phyloP scores from a whole-genome alignment of 1,140 invertebrate species.

The Antheraea mylitta region DNA sequence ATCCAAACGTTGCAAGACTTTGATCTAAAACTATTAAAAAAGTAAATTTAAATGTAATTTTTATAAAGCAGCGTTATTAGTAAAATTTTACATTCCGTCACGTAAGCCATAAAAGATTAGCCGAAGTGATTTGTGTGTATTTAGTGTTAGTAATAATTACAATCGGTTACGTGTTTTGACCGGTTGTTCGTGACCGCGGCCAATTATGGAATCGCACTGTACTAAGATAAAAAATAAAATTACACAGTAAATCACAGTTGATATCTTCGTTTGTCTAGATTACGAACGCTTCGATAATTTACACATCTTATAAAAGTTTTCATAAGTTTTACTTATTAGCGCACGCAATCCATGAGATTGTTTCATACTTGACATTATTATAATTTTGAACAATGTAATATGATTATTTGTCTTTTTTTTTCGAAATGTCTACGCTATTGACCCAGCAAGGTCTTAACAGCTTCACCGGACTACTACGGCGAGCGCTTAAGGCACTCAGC shows the following conservation, averaged over 20 bases:
- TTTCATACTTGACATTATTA: neutral
- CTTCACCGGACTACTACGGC: too few relatives aligned
- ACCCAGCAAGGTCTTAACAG: too few relatives aligned
- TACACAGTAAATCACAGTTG: neutral
- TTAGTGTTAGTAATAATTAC: slow-evolving; percentile 2
- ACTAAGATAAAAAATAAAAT: neutral
- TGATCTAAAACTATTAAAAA: too few relatives aligned
- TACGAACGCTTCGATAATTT: neutral
- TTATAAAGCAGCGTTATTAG: too few relatives aligned
- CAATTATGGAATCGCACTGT: neutral
- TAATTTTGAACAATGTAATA: too few relatives aligned
- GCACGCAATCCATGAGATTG: neutral
- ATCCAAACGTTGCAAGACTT: too few relatives aligned
- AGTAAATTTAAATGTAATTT: too few relatives aligned
- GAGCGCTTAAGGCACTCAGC: too few relatives aligned
- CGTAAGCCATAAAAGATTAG: neutral
- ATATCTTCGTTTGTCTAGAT: slow-evolving; percentile 2
- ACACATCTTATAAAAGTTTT: neutral
- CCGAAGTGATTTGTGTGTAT: neutral
- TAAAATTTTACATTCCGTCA: too few relatives aligned
- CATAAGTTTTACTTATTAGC: neutral
- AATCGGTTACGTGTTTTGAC: neutral
- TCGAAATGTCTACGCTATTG: too few relatives aligned
- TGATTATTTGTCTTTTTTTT: too few relatives aligned
- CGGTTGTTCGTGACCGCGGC: neutral